Evolutionary conservation across 2,888 invertebrate genomes (phyloP).

Genomic region (Pollenia amentaria): DNA sequence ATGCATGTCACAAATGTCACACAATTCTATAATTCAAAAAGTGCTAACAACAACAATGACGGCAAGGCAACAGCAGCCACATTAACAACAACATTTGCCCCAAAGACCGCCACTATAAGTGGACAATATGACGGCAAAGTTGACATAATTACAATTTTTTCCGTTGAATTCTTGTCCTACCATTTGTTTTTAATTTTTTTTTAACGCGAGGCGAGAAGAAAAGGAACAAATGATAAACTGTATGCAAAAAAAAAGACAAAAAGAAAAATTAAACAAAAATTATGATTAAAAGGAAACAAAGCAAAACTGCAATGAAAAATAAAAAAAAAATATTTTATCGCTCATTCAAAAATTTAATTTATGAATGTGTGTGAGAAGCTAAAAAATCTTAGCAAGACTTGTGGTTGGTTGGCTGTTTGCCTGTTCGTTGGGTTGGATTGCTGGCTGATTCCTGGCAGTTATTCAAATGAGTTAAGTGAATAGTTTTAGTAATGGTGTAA

Average conservation of each 20-base stretch:
- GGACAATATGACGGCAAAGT: slow-evolving; percentile 74
- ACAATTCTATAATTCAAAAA: slow-evolving; percentile 72
- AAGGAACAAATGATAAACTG: neutral
- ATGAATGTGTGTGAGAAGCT: slow-evolving; percentile 64
- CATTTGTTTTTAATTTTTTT: slow-evolving; percentile 65
- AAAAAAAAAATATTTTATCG: slow-evolving; percentile 41
- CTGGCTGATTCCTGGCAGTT: slow-evolving; percentile 29
- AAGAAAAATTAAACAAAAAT: slow-evolving; percentile 44
- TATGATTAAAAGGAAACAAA: slow-evolving; percentile 63
- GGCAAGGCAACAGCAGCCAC: slow-evolving; percentile 29
- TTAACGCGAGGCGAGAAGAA: slow-evolving; percentile 15
- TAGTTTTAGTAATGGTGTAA: neutral
- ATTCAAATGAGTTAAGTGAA: slow-evolving; percentile 19
- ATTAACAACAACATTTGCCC: slow-evolving; percentile 39
- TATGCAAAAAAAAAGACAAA: slow-evolving; percentile 2
- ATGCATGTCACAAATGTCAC: slow-evolving; percentile 74
- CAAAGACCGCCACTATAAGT: slow-evolving; percentile 70
- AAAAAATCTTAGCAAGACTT: slow-evolving; percentile 66
- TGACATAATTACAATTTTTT: slow-evolving; percentile 72
- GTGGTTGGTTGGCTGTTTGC: slow-evolving; percentile 49
- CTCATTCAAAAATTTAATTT: slow-evolving; percentile 68
- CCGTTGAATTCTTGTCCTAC: slow-evolving; percentile 51
- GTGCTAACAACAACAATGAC: slow-evolving; percentile 52
- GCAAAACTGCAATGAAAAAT: slow-evolving; percentile 18
- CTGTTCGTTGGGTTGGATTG: slow-evolving; percentile 29